Base-by-base conservation (phyloP, 2,888 invertebrate species). In the Nymphalis polychloros region DNA sequence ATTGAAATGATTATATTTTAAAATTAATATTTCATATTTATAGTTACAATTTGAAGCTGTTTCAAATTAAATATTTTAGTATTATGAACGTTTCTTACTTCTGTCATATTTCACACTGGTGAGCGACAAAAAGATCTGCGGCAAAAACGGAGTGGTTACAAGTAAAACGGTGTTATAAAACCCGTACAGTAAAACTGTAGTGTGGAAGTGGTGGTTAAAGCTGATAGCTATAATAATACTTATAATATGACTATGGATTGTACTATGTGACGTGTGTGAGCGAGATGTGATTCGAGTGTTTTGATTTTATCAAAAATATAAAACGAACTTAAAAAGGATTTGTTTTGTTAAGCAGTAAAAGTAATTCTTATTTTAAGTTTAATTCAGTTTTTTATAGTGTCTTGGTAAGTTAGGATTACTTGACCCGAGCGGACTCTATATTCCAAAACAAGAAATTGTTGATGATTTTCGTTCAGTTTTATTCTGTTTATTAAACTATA, bases 271-370 rank as follows among this genome's bases (percentile, higher is more conserved):
- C 78, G 81, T 80, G 78, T 78, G 77, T 77, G 81, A 82, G 79
- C 78, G 84, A 80, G 81, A 82, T 84, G 82, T 81, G 81, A 83
- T 80, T 83, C 81, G 81, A 83, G 82, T 87, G 86, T 89, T 89
- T 86, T 88, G 85, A 83, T 83, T 79, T 78, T 77, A 79, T 76
- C 78, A 79, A 80, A 68, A 65, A 55, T 61, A 57, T 47, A 59
- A 68, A 69, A 69, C 59, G 61, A 35, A 59, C 31, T 61, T 49
- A 64, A 69, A 59, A 68, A 57, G 57, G 46, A 46, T 63, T 61
- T 27, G 60, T 64, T 55, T 68, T 63, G 41, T 60, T 63, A 68
- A 57, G 57, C 68, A 70, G 69, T 67, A 50, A 69, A 69, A 70
- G 71, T 73, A 67, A 72, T 72, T 61, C 50, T 69, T 70, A 53